phyloP scores from a whole-genome alignment of 2,113 vertebrate species.

The Microtus montanus region DNA sequence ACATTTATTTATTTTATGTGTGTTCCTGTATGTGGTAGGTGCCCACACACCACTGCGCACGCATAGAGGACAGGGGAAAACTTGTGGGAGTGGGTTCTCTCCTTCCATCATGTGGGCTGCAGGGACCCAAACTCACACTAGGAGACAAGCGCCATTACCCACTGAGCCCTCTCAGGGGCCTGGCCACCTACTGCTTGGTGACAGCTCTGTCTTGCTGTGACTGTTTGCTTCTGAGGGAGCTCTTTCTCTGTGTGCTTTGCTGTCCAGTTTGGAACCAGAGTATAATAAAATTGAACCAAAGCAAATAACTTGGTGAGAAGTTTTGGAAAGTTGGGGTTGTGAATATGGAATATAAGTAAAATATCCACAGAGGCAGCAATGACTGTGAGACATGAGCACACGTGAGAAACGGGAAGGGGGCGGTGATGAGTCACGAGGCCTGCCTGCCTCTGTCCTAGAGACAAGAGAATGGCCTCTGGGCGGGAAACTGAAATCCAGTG shows the following conservation, averaged over 20 bases:
- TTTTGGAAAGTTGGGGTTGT: neutral
- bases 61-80: too few species aligned
- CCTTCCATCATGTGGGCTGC: neutral
- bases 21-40: neutral
- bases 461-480: neutral
- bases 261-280: constrained; percentile 15
- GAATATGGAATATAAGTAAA: neutral
- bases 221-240: neutral
- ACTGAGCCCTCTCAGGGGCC: neutral
- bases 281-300: neutral
- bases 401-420: neutral
- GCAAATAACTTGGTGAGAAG: neutral
- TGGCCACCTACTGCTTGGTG: neutral
- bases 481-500: neutral
- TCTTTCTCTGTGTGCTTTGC: neutral
- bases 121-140: neutral
- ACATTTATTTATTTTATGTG: neutral
- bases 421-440: neutral
- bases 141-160: neutral
- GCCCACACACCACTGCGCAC: neutral
- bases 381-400: neutral
- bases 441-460: neutral
- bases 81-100: too few species aligned
- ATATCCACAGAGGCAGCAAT: neutral
- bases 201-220: neutral